Evolutionary conservation across 2,797 vertebrate genomes (phyloP).

Genomic region (Simalia tracyae): DNA sequence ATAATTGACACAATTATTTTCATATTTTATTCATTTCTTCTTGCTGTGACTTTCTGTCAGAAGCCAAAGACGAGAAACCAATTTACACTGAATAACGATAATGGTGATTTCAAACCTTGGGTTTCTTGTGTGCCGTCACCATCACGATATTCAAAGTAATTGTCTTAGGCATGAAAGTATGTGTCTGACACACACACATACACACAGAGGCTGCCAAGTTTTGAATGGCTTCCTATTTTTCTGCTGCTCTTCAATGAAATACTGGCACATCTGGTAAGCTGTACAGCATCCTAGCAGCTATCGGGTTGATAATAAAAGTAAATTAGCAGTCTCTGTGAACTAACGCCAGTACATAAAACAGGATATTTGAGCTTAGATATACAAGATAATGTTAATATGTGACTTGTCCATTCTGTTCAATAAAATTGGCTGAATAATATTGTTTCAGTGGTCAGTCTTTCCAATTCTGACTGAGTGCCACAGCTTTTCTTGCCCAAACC

Average conservation of each 20-base stretch:
- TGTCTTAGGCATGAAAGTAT: neutral
- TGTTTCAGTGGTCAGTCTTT: neutral
- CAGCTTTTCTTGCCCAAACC: neutral
- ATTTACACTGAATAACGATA: neutral
- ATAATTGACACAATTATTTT: neutral
- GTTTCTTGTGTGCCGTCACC: neutral
- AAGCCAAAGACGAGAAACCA: neutral
- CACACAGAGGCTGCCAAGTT: neutral
- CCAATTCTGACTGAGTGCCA: neutral
- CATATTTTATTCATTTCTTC: neutral
- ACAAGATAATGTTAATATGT: neutral
- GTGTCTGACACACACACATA: neutral
- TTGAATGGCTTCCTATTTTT: neutral
- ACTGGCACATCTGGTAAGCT: neutral
- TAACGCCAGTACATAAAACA: neutral
- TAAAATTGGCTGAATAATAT: neutral
- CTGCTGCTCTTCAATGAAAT: neutral
- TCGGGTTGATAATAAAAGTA: neutral
- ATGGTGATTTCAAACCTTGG: neutral
- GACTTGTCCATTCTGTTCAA: neutral
- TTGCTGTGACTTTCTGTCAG: neutral
- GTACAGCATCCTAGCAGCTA: neutral
- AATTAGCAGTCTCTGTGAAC: neutral
- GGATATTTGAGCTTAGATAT: neutral
- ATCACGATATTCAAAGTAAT: neutral